Conservation (phyloP, 37 sponge, comb jelly and placozoan genomes). For the Bolinopsis microptera region DNA sequence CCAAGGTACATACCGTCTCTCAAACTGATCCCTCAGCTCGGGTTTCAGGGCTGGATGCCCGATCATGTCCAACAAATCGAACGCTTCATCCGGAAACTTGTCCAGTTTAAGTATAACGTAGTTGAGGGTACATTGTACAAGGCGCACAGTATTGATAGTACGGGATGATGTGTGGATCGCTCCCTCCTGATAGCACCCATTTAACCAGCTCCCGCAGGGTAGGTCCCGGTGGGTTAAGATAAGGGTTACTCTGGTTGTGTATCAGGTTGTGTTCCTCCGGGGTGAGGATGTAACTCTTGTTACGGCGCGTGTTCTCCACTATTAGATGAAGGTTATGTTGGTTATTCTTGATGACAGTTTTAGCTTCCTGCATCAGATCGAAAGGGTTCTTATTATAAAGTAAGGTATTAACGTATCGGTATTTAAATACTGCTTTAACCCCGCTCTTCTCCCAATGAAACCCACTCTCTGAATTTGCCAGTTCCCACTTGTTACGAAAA, state of each 20-base stretch:
- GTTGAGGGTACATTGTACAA: constrained; percentile 13
- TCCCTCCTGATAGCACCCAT: constrained; percentile 1
- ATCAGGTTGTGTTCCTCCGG: not conserved
- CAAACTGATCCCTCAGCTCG: not conserved
- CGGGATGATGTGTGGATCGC: not conserved
- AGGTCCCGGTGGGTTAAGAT: constrained; percentile 51
- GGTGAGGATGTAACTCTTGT: not conserved
- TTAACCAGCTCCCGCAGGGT: constrained; percentile 7
- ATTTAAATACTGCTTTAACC: not conserved
- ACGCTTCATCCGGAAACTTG: not conserved
- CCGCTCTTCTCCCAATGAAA: not conserved
- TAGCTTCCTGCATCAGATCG: not conserved
- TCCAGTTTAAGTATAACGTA: constrained; percentile 51
- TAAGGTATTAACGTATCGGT: not conserved
- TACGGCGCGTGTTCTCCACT: not conserved
- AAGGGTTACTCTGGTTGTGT: constrained; percentile 21
- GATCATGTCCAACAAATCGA: not conserved
- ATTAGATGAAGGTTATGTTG: not conserved
- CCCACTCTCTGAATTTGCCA: not conserved
- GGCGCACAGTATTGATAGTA: constrained; percentile 26
- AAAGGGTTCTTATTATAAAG: not conserved
- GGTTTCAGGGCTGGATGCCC: not conserved
- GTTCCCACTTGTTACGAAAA: constrained; percentile 6
- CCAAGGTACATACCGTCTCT: not conserved
- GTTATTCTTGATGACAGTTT: not conserved